Percentiles rank a stretch among this genome's conserved stretches.
These are phyloP conservation scores for Apeira syringaria DNA, from an alignment of 2,888 invertebrate genomes.

Conservation along the genomic window DNA sequence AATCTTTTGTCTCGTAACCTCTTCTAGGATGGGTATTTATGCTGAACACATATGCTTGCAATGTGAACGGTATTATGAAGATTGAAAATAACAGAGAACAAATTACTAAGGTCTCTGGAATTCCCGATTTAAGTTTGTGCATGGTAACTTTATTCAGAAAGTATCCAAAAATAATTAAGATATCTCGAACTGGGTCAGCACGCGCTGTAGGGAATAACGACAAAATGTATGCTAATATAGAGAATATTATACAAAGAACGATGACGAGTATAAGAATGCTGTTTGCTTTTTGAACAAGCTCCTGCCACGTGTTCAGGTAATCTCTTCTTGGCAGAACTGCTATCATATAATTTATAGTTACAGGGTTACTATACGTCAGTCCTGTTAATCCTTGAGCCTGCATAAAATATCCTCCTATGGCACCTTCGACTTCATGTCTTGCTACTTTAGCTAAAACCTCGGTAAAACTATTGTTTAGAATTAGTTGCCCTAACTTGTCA, in stretches of 20 bases:
- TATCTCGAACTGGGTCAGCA: conserved; percentile 30
- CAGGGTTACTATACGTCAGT: conserved; percentile 31
- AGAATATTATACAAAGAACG: conserved; percentile 31
- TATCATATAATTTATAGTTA: conserved; percentile 24
- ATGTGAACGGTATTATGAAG: conserved; percentile 39
- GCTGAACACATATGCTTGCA: conserved; percentile 41
- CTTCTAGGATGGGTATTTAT: conserved; percentile 38
- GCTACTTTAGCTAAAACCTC: conserved; percentile 34
- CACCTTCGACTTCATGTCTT: conserved; percentile 39
- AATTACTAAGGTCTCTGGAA: conserved; percentile 35
- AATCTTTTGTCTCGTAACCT: conserved; percentile 30
- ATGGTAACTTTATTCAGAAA: conserved; percentile 38
- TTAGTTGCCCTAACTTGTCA: conserved; percentile 36
- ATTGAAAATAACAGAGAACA: conserved; percentile 36
- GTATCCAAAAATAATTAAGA: conserved; percentile 42
- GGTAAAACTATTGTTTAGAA: conserved; percentile 10
- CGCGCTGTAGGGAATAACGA: conserved; percentile 32
- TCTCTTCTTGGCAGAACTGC: conserved; percentile 26
- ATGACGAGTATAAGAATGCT: conserved; percentile 11
- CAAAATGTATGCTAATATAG: conserved; percentile 26
- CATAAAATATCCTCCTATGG: conserved; percentile 36
- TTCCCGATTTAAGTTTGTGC: conserved; percentile 24
- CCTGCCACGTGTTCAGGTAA: conserved; percentile 29
- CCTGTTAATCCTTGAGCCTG: conserved; percentile 13
- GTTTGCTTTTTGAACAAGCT: conserved; percentile 18